phyloP scores from a whole-genome alignment of 2,797 vertebrate genomes.

The Echiichthys vipera region DNA sequence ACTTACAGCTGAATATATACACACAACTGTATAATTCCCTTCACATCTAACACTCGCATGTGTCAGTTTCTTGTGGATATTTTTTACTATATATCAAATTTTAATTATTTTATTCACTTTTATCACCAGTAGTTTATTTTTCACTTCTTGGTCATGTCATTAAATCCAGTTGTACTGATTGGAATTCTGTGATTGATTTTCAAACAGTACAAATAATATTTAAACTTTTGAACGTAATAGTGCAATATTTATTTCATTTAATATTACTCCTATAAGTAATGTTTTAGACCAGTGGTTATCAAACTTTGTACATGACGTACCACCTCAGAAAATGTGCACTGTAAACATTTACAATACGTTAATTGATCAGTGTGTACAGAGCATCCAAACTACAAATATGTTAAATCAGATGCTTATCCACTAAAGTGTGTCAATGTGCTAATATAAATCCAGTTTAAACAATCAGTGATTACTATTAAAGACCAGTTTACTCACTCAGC shows the following conservation, averaged over 20 bases:
- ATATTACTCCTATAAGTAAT: not conserved
- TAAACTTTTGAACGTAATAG: too few relatives aligned
- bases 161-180: not conserved
- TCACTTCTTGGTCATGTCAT: not conserved
- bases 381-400: not conserved
- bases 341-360: not conserved
- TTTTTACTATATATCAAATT: too few relatives aligned
- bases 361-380: not conserved
- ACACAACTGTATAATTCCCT: not conserved
- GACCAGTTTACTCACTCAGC: conserved; percentile 75
- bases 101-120: too few relatives aligned
- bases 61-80: not conserved
- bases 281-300: not conserved
- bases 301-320: too few relatives aligned
- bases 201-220: too few relatives aligned
- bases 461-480: not conserved
- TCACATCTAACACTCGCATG: not conserved
- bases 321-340: not conserved
- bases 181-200: not conserved
- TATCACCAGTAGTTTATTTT: too few relatives aligned
- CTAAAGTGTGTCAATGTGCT: not conserved
- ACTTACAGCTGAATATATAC: too few relatives aligned
- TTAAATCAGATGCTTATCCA: not conserved
- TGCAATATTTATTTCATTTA: not conserved
- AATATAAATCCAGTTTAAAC: not conserved